Evolutionary conservation across 2,797 vertebrate genomes (phyloP).

Genomic region (Chelonia mydas): DNA sequence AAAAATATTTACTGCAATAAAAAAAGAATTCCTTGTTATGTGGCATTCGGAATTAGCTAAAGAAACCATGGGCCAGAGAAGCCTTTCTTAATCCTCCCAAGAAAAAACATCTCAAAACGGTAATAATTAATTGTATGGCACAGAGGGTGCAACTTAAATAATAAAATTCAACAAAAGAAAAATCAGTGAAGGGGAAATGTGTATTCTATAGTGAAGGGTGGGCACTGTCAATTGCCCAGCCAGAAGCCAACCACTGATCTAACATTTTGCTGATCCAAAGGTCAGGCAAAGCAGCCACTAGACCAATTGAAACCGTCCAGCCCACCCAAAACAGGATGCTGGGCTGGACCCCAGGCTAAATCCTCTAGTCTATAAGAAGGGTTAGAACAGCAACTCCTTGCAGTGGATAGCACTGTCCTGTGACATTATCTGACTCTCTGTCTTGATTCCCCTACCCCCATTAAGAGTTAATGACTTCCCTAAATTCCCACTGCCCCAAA

Average conservation of each 20-base stretch:
- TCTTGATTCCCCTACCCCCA: neutral
- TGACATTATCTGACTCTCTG: neutral
- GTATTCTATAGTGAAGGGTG: neutral
- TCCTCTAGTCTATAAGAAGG: neutral
- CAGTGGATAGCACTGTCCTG: neutral
- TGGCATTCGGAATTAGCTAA: constrained; percentile 24
- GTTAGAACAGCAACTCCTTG: neutral
- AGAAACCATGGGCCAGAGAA: constrained; percentile 1
- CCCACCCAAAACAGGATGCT: neutral
- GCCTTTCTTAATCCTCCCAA: constrained; percentile 24
- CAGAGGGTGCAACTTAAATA: neutral
- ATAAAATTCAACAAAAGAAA: neutral
- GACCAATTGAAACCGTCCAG: neutral
- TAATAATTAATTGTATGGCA: neutral
- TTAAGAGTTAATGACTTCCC: neutral
- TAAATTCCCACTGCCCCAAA: neutral
- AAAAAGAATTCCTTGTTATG: constrained; percentile 22
- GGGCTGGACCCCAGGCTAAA: neutral
- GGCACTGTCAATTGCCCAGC: neutral
- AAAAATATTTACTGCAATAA: constrained; percentile 58
- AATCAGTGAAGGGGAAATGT: neutral
- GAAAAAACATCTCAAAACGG: constrained; percentile 1
- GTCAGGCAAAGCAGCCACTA: neutral
- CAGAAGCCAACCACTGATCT: neutral
- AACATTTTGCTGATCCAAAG: accelerated